phyloP scores from a whole-genome alignment of 92 coral and sea anemone genomes.

The Pocillopora meandrina region DNA sequence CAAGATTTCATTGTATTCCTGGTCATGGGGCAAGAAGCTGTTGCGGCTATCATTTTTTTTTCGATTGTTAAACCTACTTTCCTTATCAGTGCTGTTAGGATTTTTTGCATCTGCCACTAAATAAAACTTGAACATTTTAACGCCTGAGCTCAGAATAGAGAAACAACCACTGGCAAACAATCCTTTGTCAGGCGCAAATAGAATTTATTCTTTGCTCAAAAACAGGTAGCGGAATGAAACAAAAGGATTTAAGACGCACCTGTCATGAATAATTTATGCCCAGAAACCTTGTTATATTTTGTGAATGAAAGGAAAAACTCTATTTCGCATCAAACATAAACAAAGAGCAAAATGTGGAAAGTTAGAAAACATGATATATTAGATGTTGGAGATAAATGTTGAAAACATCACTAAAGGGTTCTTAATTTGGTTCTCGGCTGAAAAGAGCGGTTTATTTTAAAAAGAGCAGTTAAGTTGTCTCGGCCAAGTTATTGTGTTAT shows the following conservation, averaged over 20 bases:
- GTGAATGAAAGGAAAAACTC: constrained; percentile 13
- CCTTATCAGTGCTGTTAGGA: too few species aligned
- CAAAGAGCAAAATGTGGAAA: not conserved
- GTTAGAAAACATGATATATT: not conserved
- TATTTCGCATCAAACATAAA: constrained; percentile 18
- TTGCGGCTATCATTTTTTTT: not conserved
- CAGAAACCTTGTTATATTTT: constrained; percentile 18
- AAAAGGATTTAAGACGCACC: constrained; percentile 26
- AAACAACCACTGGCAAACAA: constrained; percentile 8
- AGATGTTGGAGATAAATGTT: not conserved
- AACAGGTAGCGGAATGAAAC: constrained; percentile 17
- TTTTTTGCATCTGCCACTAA: not conserved
- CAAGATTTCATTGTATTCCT: too few species aligned
- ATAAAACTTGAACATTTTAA: not conserved
- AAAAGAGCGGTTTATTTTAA: not conserved
- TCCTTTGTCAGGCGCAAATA: constrained; percentile 7
- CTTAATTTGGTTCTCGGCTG: not conserved
- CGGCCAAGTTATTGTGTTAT: constrained; percentile 20
- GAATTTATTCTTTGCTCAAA: constrained; percentile 22
- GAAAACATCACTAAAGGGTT: not conserved
- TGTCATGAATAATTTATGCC: constrained; percentile 42
- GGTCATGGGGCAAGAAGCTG: not conserved
- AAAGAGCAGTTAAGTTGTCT: constrained; percentile 6
- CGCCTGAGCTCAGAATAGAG: not conserved
- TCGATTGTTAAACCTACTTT: too few species aligned